Conservation (phyloP, 2,888 invertebrate species). For the Pachliopta kotzebuea region DNA sequence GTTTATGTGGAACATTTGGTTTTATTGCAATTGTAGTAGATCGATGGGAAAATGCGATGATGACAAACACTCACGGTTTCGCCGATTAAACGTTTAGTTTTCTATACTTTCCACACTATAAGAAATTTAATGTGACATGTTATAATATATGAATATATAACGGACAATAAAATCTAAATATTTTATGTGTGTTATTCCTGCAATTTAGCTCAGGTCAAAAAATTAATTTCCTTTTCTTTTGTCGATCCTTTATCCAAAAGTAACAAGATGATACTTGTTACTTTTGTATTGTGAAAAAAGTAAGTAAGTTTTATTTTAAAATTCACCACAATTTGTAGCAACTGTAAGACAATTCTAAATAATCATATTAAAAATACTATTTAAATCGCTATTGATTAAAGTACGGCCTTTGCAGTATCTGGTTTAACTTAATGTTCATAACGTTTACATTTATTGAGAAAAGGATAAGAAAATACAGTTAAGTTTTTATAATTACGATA, state of each 20-base stretch:
- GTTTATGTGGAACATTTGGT: constrained; percentile 55
- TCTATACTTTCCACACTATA: constrained; percentile 46
- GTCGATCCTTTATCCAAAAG: no score
- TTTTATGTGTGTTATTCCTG: no score
- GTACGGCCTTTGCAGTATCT: not conserved
- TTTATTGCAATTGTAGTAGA: constrained; percentile 52
- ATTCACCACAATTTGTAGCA: not conserved
- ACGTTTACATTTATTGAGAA: constrained; percentile 23
- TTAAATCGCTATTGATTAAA: not conserved
- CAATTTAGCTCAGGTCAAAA: no score
- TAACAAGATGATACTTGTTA: no score
- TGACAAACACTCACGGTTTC: constrained; percentile 63
- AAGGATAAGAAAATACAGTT: constrained; percentile 22
- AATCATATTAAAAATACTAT: constrained; percentile 29
- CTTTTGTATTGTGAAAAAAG: not conserved
- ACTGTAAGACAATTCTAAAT: not conserved
- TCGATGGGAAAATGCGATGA: constrained; percentile 47
- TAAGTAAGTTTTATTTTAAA: not conserved
- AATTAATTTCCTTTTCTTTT: no score
- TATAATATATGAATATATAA: no score
- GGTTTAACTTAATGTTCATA: constrained; percentile 8
- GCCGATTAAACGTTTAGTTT: constrained; percentile 44
- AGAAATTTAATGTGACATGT: no score
- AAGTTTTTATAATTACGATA: constrained; percentile 12
- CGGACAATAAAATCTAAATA: no score